Evolutionary conservation across 2,113 vertebrate species (phyloP).

Genomic region (Neofelis nebulosa): DNA sequence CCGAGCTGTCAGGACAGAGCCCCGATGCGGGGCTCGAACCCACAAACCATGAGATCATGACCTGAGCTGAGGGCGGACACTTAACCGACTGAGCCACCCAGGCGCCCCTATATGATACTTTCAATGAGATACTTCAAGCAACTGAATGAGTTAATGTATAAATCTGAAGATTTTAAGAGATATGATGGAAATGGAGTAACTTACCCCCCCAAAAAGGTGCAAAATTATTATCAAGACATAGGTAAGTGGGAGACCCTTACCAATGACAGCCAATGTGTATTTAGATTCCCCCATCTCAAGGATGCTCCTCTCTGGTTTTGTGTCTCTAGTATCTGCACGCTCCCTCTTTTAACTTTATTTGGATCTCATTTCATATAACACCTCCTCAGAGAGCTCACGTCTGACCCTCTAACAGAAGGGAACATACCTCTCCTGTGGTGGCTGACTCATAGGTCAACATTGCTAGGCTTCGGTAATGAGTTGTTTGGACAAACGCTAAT

Average conservation of each 20-base stretch:
- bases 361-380: neutral
- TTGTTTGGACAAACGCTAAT: neutral
- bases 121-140: neutral
- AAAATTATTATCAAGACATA: neutral
- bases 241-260: neutral
- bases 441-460: neutral
- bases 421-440: rapidly evolving
- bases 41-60: too few relatives aligned
- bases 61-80: too few relatives aligned
- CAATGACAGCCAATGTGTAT: neutral
- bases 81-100: too few relatives aligned
- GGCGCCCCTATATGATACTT: neutral
- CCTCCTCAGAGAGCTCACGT: neutral
- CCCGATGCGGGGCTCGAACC: too few relatives aligned
- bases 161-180: neutral
- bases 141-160: neutral
- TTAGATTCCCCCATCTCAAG: neutral
- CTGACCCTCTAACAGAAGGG: neutral
- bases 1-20: too few relatives aligned
- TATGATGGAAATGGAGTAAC: neutral
- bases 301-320: neutral
- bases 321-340: neutral
- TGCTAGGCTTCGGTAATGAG: too few relatives aligned
- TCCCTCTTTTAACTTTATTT: neutral
- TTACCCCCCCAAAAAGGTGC: neutral